Percentiles rank a stretch among this genome's conserved stretches.
phyloP scores from a whole-genome alignment of 2,113 vertebrate species.

The Ophthalmolycus amberensis region DNA sequence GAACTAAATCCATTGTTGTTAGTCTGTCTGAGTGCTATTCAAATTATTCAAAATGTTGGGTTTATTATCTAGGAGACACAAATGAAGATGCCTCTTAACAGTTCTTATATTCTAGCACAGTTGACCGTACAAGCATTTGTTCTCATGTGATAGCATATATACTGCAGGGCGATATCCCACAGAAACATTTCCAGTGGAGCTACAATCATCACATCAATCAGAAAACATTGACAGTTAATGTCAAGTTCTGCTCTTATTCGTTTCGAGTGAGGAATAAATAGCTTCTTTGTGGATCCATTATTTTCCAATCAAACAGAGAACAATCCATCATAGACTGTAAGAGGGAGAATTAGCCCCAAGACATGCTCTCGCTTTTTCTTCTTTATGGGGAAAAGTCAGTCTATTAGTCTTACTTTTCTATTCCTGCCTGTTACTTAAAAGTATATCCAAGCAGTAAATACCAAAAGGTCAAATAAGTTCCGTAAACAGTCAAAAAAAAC shows the following conservation, averaged over 20 bases:
- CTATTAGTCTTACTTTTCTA: constrained; percentile 22
- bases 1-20: constrained; percentile 31
- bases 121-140: not conserved
- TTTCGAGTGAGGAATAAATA: constrained; percentile 2
- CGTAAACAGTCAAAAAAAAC: not conserved
- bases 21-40: constrained; percentile 41
- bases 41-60: constrained; percentile 30
- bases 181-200: not conserved
- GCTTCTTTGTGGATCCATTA: constrained; percentile 20
- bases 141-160: not conserved
- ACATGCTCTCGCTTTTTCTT: constrained; percentile 6
- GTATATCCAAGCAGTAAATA: not conserved
- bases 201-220: constrained; percentile 10
- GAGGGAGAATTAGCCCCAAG: constrained; percentile 1
- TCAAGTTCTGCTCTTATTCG: not conserved
- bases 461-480: constrained; percentile 18
- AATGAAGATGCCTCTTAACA: not conserved
- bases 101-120: not conserved
- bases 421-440: constrained; percentile 1
- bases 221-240: constrained; percentile 3
- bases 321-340: constrained; percentile 5
- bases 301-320: constrained; percentile 11
- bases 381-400: not conserved
- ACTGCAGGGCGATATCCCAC: not conserved
- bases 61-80: not conserved